A percentile compares a stretch with the other conserved stretches of the same genome.
phyloP scores from a whole-genome alignment of 2,888 invertebrate genomes.

The Acleris literana region DNA sequence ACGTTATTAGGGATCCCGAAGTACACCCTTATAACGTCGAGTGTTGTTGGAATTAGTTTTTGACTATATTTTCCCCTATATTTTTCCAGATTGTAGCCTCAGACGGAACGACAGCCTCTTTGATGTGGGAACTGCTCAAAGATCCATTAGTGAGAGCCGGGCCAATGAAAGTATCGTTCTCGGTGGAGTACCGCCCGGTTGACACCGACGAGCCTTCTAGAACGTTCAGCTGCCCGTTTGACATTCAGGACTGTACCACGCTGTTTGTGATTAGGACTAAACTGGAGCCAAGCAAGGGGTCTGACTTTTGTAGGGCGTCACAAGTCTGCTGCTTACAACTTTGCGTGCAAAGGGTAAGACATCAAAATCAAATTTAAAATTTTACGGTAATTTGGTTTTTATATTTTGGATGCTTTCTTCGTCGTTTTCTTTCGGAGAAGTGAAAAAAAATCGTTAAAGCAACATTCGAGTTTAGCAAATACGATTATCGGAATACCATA shows the following conservation, averaged over 20 bases:
- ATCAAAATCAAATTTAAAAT: no score
- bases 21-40: no score
- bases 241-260: slow-evolving; percentile 92
- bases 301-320: slow-evolving; percentile 94
- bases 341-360: slow-evolving; percentile 85
- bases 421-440: no score
- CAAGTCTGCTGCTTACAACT: slow-evolving; percentile 93
- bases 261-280: slow-evolving; percentile 91
- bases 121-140: slow-evolving; percentile 91
- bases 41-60: no score
- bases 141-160: slow-evolving; percentile 84
- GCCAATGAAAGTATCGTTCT: slow-evolving; percentile 76
- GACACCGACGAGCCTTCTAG: slow-evolving; percentile 63
- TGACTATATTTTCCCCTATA: neutral
- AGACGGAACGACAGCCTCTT: slow-evolving; percentile 89
- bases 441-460: no score
- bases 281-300: slow-evolving; percentile 90
- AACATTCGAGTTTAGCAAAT: no score
- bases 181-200: slow-evolving; percentile 62
- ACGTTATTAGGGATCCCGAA: no score
- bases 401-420: no score
- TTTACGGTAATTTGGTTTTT: no score
- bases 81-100: slow-evolving; percentile 84
- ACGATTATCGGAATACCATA: no score
- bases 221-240: slow-evolving; percentile 88